A percentile compares a stretch with the other conserved stretches of the same genome.
These are phyloP conservation scores for Porites lutea DNA, from an alignment of 64 coral and sea anemone species.

Conservation along the genomic window DNA sequence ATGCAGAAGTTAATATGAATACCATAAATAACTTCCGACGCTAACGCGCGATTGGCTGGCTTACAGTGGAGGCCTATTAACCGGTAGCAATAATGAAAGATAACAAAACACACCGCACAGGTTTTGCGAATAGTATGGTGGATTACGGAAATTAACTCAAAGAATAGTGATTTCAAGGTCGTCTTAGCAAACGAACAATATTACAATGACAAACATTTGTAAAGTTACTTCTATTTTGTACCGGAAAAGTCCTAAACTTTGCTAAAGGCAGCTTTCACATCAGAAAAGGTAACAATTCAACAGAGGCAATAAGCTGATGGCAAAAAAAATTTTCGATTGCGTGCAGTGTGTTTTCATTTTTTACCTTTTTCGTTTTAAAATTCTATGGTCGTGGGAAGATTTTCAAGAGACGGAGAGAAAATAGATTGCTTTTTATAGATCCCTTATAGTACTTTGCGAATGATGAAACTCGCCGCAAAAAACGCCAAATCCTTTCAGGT, in stretches of 20 bases:
- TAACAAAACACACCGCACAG: background rate
- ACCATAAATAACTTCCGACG: constrained; percentile 5
- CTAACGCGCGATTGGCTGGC: background rate
- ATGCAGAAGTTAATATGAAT: constrained; percentile 2
- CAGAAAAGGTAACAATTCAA: background rate
- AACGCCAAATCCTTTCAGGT: no score
- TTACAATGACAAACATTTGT: constrained; percentile 7
- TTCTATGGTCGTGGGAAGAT: background rate
- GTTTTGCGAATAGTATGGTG: background rate
- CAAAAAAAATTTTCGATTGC: background rate
- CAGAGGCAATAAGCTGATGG: background rate
- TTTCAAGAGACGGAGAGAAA: background rate
- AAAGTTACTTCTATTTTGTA: background rate
- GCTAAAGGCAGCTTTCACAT: background rate
- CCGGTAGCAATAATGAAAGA: background rate
- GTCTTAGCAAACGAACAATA: background rate
- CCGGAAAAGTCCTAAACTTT: constrained; percentile 4
- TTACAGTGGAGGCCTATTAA: background rate
- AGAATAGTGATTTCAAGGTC: background rate
- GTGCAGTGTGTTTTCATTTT: background rate
- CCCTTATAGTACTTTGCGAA: no score
- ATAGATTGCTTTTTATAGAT: no score
- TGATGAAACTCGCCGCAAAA: no score
- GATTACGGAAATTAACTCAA: constrained; percentile 8
- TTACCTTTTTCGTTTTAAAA: background rate